Percentiles rank a stretch among this genome's conserved stretches.
Evolutionary conservation across 64 coral and sea anemone genomes (phyloP).

Genomic region (Acropora tenuis): DNA sequence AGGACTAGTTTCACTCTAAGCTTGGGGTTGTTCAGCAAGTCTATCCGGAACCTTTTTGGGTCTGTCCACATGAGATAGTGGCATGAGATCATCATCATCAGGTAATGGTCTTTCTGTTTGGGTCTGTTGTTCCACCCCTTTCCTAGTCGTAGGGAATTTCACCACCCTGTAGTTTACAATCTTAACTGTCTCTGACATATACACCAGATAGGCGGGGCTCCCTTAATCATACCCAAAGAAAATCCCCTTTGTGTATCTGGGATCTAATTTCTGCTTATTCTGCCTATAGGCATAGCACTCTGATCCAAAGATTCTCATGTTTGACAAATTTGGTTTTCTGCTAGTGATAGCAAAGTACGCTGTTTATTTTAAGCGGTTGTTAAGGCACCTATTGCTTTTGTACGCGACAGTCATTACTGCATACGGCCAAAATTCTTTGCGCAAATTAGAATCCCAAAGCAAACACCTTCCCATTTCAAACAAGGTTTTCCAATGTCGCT

Average conservation of each 20-base stretch:
- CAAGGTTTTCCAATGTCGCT: conserved; percentile 46
- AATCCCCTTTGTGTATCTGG: conserved; percentile 27
- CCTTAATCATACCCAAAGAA: conserved; percentile 40
- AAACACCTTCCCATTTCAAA: conserved; percentile 67
- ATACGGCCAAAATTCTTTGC: neutral
- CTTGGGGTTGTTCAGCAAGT: too few species aligned
- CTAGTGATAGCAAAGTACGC: too few species aligned
- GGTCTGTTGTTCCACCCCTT: neutral
- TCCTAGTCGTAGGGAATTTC: neutral
- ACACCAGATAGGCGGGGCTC: conserved; percentile 17
- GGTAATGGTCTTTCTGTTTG: conserved; percentile 16
- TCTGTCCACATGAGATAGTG: neutral
- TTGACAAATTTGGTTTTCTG: too few species aligned
- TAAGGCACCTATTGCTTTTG: neutral
- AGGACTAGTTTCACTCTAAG: too few species aligned
- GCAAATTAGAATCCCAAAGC: neutral
- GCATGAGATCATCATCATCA: neutral
- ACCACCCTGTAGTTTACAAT: conserved; percentile 17
- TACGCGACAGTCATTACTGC: conserved; percentile 1
- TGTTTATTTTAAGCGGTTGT: too few species aligned
- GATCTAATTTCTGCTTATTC: conserved; percentile 31
- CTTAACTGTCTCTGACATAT: conserved; percentile 15
- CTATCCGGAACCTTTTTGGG: neutral
- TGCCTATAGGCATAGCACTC: neutral
- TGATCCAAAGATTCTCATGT: too few species aligned